Percentiles rank a stretch among this genome's conserved stretches.
Conservation (phyloP, 2,888 invertebrate genomes). For the Chymomyza procnemis region DNA sequence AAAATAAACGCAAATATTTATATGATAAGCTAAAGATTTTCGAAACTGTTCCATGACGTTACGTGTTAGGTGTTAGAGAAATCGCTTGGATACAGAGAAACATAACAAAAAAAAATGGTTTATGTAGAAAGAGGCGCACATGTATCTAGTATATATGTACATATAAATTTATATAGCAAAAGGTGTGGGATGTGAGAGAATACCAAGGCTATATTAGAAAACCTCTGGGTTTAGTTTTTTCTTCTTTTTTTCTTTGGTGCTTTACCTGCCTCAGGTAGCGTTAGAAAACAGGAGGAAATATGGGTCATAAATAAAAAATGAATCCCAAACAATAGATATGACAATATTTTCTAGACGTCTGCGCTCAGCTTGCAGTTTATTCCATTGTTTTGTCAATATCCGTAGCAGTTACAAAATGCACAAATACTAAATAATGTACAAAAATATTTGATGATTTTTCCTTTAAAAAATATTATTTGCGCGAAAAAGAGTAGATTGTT, state of each 20-base stretch:
- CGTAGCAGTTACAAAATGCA: background rate
- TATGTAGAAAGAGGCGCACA: background rate
- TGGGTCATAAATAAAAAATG: conserved; percentile 63
- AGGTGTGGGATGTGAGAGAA: background rate
- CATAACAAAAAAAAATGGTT: background rate
- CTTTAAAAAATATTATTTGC: background rate
- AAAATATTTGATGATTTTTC: background rate
- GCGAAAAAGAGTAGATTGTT: background rate
- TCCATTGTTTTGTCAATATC: background rate
- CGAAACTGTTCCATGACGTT: conserved; percentile 65
- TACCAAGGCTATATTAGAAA: background rate
- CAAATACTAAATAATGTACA: too few species aligned
- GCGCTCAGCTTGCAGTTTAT: conserved; percentile 24
- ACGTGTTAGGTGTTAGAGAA: conserved; percentile 11
- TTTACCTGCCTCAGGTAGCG: conserved; percentile 45
- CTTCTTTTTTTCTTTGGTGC: too few species aligned
- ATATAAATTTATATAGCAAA: background rate
- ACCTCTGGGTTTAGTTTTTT: background rate
- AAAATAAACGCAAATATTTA: conserved; percentile 68
- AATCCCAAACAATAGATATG: conserved; percentile 38
- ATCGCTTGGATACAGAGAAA: conserved; percentile 16
- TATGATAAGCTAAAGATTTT: conserved; percentile 46
- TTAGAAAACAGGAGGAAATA: conserved; percentile 51
- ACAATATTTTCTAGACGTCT: conserved; percentile 3
- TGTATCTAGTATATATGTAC: background rate